Evolutionary conservation across 1,140 invertebrate genomes (phyloP).

Genomic region (Drosophila navojoa): DNA sequence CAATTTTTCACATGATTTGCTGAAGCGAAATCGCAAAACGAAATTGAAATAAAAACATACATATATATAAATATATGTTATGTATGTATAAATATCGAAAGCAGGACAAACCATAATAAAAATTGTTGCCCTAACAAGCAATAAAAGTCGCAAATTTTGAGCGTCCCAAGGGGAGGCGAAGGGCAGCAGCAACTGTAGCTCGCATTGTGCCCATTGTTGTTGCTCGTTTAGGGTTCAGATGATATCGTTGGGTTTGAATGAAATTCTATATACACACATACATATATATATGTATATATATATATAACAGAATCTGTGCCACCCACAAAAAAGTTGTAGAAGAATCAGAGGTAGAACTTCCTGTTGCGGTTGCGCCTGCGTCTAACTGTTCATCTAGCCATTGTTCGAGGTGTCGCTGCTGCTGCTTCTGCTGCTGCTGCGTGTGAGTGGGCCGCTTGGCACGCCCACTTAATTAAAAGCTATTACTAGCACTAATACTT

Average conservation of each 20-base stretch:
- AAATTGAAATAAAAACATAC: constrained; percentile 17
- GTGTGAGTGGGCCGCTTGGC: not conserved
- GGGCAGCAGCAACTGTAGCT: no score
- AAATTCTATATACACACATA: no score
- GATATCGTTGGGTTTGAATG: constrained; percentile 2
- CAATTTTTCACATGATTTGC: constrained; percentile 81
- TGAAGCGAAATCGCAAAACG: constrained; percentile 26
- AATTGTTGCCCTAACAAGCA: constrained; percentile 37
- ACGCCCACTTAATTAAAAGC: constrained; percentile 77
- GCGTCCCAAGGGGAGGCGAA: no score
- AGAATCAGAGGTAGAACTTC: constrained; percentile 28
- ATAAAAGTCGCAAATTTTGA: constrained; percentile 28
- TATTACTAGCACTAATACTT: constrained; percentile 62
- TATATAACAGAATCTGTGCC: constrained; percentile 11
- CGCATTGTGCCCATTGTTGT: not conserved
- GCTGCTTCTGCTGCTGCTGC: not conserved
- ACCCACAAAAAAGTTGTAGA: constrained; percentile 40
- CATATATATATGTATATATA: no score
- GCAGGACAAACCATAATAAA: constrained; percentile 16
- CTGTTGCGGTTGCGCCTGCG: constrained; percentile 70
- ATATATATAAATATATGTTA: constrained; percentile 1
- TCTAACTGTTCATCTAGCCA: constrained; percentile 24
- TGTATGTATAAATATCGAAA: constrained; percentile 5
- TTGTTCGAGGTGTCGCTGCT: constrained; percentile 5
- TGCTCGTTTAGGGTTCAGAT: not conserved